Evolutionary conservation across 2,888 invertebrate genomes (phyloP).

Genomic region (Tupiocoris notatus): DNA sequence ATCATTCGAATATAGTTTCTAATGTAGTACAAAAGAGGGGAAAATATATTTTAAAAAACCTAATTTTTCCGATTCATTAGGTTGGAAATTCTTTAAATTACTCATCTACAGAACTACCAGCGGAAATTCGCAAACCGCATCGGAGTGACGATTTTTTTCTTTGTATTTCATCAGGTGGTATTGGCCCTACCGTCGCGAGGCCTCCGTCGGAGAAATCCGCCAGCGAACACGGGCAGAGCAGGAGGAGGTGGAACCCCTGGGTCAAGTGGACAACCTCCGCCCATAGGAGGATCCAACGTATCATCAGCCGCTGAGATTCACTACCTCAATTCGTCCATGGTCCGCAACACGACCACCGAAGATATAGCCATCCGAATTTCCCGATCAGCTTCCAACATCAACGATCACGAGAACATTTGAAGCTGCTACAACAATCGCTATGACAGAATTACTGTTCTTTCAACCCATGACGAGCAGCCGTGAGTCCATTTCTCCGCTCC

Average conservation of each 20-base stretch:
- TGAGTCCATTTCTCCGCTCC: too few relatives aligned
- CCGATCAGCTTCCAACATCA: constrained; percentile 24
- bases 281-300: constrained; percentile 57
- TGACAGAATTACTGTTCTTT: too few relatives aligned
- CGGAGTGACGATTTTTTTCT: too few relatives aligned
- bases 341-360: constrained; percentile 47
- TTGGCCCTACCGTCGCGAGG: constrained; percentile 21
- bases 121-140: too few relatives aligned
- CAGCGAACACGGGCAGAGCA: neutral
- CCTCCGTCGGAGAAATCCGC: neutral
- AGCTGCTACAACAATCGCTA: too few relatives aligned
- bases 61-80: too few relatives aligned
- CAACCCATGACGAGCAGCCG: too few relatives aligned
- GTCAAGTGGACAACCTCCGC: constrained; percentile 36
- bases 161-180: constrained; percentile 22
- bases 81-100: too few relatives aligned
- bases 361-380: constrained; percentile 41
- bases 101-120: too few relatives aligned
- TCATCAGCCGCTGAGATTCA: constrained; percentile 49
- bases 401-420: constrained; percentile 32
- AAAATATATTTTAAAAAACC: too few relatives aligned
- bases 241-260: constrained; percentile 15
- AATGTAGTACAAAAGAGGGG: too few relatives aligned
- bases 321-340: constrained; percentile 49
- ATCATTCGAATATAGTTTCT: too few relatives aligned